Evolutionary conservation across 1,140 invertebrate genomes (phyloP), one percentile per base, ranked within the genome.

Genomic region (Drosophila sproati): DNA sequence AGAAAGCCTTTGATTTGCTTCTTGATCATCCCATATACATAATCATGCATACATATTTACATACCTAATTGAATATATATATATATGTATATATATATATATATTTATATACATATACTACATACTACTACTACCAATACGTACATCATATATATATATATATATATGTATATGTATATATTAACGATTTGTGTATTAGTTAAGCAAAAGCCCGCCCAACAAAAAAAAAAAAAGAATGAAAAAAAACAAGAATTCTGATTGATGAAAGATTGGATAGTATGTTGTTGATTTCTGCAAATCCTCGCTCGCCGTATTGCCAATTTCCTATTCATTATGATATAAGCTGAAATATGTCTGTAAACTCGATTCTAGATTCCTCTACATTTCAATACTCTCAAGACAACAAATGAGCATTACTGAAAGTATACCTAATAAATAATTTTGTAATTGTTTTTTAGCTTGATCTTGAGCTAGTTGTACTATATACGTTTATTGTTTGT

Each of bases 291-390:
- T 73, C 67, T 83, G 78, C 77, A 80, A 78, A 63, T 87, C 78
- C 90, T 91, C 90, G 86, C 90, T 90, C 90, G 59, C 91, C 90
- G 61, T 80, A 91, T 91, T 91, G 90, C 90, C 90, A 91, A 91
- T 86, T 91, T 80, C 82, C 70, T 87, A 78, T 69, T 55, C 73
- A 74, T 80, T 80, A 80, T 73, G 61, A 80, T 68, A 72, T 59
- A 52, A 83, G 75, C 63, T 86, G 67, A 75, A 82, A 75, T 88
- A 64, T 80, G 60, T 77, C 55, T 71, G 61, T 83, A 75, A 68
- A 68, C 70, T 82, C 66, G 77, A 68, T 82, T 43, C 39, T 82
- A 87, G 76, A 70, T 80, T 67, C 54, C 62, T 66, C 39, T 50
- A 70, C 20, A 52, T 39, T 73, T 72, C 70, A 85, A 88, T 89